Conservation (phyloP, 92 coral and sea anemone species). For the Scolanthus callimorphus region DNA sequence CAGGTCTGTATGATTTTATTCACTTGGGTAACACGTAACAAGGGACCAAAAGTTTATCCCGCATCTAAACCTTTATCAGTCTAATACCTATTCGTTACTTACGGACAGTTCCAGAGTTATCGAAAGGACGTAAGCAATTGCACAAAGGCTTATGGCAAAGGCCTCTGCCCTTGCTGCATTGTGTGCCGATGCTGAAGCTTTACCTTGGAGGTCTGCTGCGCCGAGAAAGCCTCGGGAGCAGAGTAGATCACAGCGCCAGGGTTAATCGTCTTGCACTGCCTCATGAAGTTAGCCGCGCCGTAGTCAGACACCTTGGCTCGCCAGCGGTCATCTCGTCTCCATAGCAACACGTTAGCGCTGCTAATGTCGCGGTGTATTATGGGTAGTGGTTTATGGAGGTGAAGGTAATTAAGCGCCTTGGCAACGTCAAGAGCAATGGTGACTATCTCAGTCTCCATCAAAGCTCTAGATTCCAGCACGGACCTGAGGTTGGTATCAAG, state of each 20-base stretch:
- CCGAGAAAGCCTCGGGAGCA: conserved; percentile 89
- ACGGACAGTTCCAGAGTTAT: too few species aligned
- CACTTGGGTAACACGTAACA: too few species aligned
- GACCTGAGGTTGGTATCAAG: conserved; percentile 72
- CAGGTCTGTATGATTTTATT: too few species aligned
- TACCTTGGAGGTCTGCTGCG: conserved; percentile 90
- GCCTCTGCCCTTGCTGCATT: too few species aligned
- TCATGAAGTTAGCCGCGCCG: conserved; percentile 94
- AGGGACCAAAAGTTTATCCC: too few species aligned
- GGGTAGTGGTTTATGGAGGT: conserved; percentile 76
- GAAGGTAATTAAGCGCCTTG: conserved; percentile 83
- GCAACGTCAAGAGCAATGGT: conserved; percentile 71
- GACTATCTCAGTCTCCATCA: conserved; percentile 55
- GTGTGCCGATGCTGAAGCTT: too few species aligned
- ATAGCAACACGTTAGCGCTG: conserved; percentile 93
- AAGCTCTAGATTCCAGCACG: conserved; percentile 59
- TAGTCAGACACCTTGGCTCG: conserved; percentile 93
- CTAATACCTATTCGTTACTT: too few species aligned
- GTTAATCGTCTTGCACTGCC: conserved; percentile 82
- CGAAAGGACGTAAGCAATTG: too few species aligned
- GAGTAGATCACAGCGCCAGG: conserved; percentile 89
- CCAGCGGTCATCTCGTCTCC: conserved; percentile 83
- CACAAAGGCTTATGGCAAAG: too few species aligned
- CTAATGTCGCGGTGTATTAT: conserved; percentile 93
- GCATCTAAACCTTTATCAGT: too few species aligned